Base-by-base conservation (phyloP, 2,888 invertebrate species). In the Apodemia mormo region DNA sequence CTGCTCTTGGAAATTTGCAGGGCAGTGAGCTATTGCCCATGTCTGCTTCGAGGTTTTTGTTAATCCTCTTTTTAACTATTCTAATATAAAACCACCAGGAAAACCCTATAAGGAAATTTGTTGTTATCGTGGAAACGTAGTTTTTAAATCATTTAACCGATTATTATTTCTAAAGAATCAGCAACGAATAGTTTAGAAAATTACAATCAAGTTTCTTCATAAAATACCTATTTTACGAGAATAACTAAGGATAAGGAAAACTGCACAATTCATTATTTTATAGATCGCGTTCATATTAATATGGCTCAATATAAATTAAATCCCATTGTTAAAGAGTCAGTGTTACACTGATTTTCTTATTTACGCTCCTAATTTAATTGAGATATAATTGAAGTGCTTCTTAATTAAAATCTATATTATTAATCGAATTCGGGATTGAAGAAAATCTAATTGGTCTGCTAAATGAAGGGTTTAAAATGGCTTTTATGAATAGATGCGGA, bases 261-360 rank as follows among this genome's bases (percentile, higher is more conserved):
- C 29, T 52, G 2, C 67, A n/a, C 66, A 67, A 54, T 37, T 40
- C 65, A 45, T 9, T 10, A 7, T 9, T 8, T 2, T 33, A 49
- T 49, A 68, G 65, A 76, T 77, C 75, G 72, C 71, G 70, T 74
- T 76, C 72, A 75, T 78, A 77, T 76, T 78, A 78, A 79, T 78
- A 72, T 73, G 67, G 56, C 70, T 68, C 74, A 75, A 77, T 77
- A 77, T 75, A 76, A 77, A 77, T 76, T 77, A 74, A 72, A 78
- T 78, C 76, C 86, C 83, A 82, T 88, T 87, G 89, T 89, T 86
- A 83, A 78, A 82, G 79, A 76, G 81, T 79, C 85, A 86, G 89
- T 22, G 22, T 88, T 88, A 88, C 85, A 80, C 82, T 78, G 79
- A 79, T 80, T 82, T 83, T 80, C 80, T 78, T 80, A 82, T 81